Conservation (phyloP, 2,797 vertebrate genomes). For the Morelia viridis region DNA sequence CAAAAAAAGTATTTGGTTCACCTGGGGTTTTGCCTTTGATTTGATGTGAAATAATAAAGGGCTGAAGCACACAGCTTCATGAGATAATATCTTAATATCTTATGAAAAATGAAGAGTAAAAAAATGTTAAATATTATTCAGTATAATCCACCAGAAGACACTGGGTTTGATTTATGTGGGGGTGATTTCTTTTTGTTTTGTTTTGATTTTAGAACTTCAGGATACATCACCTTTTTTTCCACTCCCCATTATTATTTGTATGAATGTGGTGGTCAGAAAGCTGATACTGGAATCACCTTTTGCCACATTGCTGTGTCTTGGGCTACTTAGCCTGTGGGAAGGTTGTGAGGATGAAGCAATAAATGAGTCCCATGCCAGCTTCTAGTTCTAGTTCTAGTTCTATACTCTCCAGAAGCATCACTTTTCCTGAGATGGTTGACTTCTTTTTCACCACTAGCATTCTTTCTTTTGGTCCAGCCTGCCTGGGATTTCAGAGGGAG, state of each 20-base stretch:
- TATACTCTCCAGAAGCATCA: neutral
- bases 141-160: neutral
- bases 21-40: constrained; percentile 48
- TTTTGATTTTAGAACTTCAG: neutral
- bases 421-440: neutral
- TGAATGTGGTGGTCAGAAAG: neutral
- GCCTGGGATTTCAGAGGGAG: neutral
- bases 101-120: neutral
- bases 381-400: neutral
- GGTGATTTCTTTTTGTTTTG: neutral
- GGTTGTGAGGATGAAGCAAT: neutral
- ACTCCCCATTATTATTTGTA: neutral
- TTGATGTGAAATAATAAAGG: constrained; percentile 37
- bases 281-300: neutral
- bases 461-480: neutral
- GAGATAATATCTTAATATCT: neutral
- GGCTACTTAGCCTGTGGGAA: neutral
- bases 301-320: neutral
- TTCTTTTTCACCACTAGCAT: neutral
- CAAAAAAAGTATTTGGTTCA: constrained; percentile 54
- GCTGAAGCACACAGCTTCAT: constrained; percentile 47
- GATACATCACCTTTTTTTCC: neutral
- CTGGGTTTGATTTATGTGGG: neutral
- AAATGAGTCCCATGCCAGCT: neutral
- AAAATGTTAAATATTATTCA: neutral